Evolutionary conservation across 2,888 invertebrate species (phyloP).

Genomic region (Andrena chrysosceles): DNA sequence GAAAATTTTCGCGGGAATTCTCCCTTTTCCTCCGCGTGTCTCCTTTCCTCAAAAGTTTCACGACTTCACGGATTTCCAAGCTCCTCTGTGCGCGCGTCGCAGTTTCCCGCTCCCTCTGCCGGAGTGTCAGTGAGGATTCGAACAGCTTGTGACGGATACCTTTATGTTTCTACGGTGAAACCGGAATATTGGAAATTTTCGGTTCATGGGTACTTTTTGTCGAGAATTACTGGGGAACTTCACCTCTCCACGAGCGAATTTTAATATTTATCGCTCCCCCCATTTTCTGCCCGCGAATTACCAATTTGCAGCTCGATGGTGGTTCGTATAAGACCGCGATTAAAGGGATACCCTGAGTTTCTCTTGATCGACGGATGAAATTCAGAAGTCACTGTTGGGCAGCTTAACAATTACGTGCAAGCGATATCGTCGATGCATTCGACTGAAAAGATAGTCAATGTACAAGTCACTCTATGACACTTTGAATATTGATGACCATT

Average conservation of each 20-base stretch:
- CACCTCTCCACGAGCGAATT: neutral
- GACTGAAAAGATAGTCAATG: too few relatives aligned
- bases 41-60: neutral
- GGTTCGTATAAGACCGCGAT: too few relatives aligned
- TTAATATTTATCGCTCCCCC: slow-evolving; percentile 3
- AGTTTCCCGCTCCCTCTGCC: neutral
- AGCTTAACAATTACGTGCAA: too few relatives aligned
- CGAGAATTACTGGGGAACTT: slow-evolving; percentile 27
- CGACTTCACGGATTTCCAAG: slow-evolving; percentile 14
- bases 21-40: neutral
- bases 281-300: neutral
- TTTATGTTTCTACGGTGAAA: neutral
- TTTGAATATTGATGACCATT: too few relatives aligned
- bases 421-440: too few relatives aligned
- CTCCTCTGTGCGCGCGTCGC: neutral
- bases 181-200: neutral
- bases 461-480: too few relatives aligned
- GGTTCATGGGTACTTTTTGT: slow-evolving; percentile 16
- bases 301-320: neutral
- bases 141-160: slow-evolving; percentile 4
- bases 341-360: too few relatives aligned
- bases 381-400: too few relatives aligned
- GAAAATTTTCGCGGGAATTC: slow-evolving; percentile 6
- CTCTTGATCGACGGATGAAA: too few relatives aligned
- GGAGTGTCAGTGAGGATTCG: neutral